These are phyloP conservation scores for Reticulitermes lucifugus DNA, from an alignment of 2,888 invertebrate genomes.

Conservation along the genomic window DNA sequence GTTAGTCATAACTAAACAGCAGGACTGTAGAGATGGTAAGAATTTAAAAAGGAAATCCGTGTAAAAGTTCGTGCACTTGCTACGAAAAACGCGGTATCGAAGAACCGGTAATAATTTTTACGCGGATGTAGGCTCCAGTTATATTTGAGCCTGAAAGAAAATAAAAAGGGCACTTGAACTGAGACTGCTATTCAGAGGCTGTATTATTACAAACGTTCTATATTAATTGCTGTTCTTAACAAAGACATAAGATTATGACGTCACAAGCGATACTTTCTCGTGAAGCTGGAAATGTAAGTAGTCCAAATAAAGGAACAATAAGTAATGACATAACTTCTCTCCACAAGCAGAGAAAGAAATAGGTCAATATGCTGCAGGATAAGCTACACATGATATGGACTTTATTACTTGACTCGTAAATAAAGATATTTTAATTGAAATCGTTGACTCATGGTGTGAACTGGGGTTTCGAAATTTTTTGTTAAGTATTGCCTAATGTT, in stretches of 20 bases:
- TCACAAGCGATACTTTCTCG: slow-evolving; percentile 12
- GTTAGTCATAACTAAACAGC: too few species aligned
- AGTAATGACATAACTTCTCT: not conserved
- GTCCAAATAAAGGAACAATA: slow-evolving; percentile 21
- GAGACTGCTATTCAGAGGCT: not conserved
- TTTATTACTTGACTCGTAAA: not conserved
- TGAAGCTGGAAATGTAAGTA: slow-evolving; percentile 11
- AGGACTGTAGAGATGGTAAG: not conserved
- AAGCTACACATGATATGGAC: not conserved
- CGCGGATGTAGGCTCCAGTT: not conserved
- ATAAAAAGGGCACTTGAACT: not conserved
- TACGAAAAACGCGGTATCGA: not conserved
- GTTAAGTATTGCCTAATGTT: too few species aligned
- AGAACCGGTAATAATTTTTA: not conserved
- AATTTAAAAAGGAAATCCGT: not conserved
- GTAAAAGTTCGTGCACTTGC: not conserved
- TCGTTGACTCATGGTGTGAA: too few species aligned
- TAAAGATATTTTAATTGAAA: not conserved
- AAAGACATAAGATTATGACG: slow-evolving; percentile 1
- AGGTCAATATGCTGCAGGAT: not conserved
- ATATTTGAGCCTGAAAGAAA: not conserved
- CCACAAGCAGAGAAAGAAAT: not conserved
- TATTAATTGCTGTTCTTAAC: slow-evolving; percentile 24
- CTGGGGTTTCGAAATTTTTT: too few species aligned
- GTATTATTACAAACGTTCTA: slow-evolving; percentile 4